Percentiles rank a stretch among this genome's conserved stretches.
Evolutionary conservation across 2,888 invertebrate species (phyloP).

Genomic region (Dione juno): DNA sequence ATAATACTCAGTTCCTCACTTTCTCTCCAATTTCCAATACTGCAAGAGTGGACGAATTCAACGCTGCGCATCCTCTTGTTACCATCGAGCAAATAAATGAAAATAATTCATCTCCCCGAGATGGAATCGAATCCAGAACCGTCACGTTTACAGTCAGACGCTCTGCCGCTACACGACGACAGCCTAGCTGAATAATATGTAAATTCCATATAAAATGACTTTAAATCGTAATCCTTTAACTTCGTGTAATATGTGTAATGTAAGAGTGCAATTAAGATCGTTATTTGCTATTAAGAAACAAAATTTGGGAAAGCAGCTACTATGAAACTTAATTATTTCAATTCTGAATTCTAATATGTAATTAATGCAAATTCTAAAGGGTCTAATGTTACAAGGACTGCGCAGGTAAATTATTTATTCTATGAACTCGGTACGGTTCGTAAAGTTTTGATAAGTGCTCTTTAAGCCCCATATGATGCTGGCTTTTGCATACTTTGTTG

Average conservation of each 20-base stretch:
- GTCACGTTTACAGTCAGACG: too few species aligned
- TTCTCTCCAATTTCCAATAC: too few species aligned
- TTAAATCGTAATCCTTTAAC: constrained; percentile 19
- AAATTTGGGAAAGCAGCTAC: constrained; percentile 53
- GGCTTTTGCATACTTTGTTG: constrained; percentile 14
- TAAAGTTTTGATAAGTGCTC: constrained; percentile 48
- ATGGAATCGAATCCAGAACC: too few species aligned
- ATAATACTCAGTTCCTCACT: too few species aligned
- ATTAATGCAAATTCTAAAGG: constrained; percentile 75
- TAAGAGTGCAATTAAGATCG: constrained; percentile 27
- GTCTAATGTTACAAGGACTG: constrained; percentile 61
- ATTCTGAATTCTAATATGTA: constrained; percentile 69
- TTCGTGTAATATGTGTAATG: constrained; percentile 8
- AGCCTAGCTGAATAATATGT: too few species aligned
- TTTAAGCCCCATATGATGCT: constrained; percentile 39
- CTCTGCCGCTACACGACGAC: too few species aligned
- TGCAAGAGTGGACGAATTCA: too few species aligned
- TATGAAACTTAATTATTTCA: constrained; percentile 61
- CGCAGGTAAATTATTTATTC: constrained; percentile 67
- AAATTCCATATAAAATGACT: background rate
- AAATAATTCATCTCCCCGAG: too few species aligned
- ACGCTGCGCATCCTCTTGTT: too few species aligned
- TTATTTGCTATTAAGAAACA: constrained; percentile 29
- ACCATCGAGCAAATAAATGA: too few species aligned
- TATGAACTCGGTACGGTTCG: constrained; percentile 50